Percentiles rank a stretch among this genome's conserved stretches.
Conservation (phyloP, 2,113 vertebrate species). For the Pelodiscus sinensis region DNA sequence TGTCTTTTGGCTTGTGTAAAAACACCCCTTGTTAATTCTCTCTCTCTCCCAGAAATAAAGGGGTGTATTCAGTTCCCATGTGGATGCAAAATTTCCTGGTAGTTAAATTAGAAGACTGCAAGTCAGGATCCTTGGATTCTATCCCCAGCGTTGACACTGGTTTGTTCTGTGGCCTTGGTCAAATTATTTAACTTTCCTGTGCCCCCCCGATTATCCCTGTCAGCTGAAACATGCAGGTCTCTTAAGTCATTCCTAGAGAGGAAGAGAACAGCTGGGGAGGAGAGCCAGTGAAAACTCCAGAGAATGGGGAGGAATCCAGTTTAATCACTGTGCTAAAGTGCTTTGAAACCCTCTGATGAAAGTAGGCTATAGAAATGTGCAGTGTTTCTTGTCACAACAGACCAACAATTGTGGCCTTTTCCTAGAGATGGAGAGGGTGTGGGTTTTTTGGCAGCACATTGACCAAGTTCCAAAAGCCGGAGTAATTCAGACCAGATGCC, state of each 20-base stretch:
- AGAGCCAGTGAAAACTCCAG: not conserved
- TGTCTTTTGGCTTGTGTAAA: not conserved
- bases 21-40: not conserved
- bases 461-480: not conserved
- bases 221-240: not conserved
- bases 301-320: not conserved
- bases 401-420: not conserved
- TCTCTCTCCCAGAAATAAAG: not conserved
- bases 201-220: not conserved
- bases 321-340: not conserved
- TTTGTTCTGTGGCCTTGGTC: not conserved
- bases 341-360: not conserved
- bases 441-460: not conserved
- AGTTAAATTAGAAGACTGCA: not conserved
- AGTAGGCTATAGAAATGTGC: not conserved
- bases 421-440: not conserved
- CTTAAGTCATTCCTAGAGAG: accelerated
- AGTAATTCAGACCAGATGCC: not conserved
- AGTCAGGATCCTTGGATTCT: not conserved
- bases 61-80: not conserved
- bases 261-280: not conserved
- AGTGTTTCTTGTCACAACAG: not conserved
- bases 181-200: not conserved
- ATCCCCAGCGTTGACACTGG: not conserved
- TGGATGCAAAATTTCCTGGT: not conserved